These are phyloP conservation scores for Sussaba pulchella DNA, from an alignment of 2,888 invertebrate species.

Conservation along the genomic window DNA sequence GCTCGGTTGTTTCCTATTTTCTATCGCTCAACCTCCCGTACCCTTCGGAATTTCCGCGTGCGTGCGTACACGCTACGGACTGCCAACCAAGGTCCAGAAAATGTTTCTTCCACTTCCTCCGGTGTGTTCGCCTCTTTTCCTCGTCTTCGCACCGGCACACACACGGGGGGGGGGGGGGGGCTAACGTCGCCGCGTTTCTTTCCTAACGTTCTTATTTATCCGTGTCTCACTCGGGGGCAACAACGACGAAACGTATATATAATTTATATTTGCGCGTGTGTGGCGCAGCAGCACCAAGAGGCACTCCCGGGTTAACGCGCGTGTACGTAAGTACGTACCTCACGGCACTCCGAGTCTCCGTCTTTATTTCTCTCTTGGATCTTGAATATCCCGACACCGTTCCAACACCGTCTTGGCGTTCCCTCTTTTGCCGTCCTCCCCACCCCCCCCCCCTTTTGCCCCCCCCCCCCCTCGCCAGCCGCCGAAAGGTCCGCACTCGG, in stretches of 20 bases:
- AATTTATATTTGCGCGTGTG: slow-evolving; percentile 70
- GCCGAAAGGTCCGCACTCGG: slow-evolving; percentile 60
- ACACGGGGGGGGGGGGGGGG: no score
- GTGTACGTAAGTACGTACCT: slow-evolving; percentile 71
- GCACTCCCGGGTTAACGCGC: slow-evolving; percentile 83
- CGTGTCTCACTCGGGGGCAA: slow-evolving; percentile 83
- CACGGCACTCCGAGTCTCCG: slow-evolving; percentile 76
- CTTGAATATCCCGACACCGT: slow-evolving; percentile 60
- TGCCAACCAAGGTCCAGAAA: no score
- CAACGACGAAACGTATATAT: slow-evolving; percentile 65
- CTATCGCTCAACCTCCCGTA: background rate
- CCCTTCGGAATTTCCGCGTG: background rate
- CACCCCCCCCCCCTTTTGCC: slow-evolving; percentile 25
- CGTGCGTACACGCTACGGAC: no score
- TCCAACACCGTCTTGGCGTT: slow-evolving; percentile 36
- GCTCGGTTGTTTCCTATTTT: slow-evolving; percentile 17
- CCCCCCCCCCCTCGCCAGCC: no score
- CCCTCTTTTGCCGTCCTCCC: slow-evolving; percentile 6
- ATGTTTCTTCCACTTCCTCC: slow-evolving; percentile 4
- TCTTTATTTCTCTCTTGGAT: slow-evolving; percentile 61
- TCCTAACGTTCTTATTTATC: slow-evolving; percentile 79
- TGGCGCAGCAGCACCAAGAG: slow-evolving; percentile 84
- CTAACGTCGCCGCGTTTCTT: slow-evolving; percentile 28
- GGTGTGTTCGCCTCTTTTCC: slow-evolving; percentile 5
- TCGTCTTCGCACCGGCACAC: slow-evolving; percentile 73